phyloP scores from a whole-genome alignment of 2,888 invertebrate species.

The Conops quadrifasciatus region DNA sequence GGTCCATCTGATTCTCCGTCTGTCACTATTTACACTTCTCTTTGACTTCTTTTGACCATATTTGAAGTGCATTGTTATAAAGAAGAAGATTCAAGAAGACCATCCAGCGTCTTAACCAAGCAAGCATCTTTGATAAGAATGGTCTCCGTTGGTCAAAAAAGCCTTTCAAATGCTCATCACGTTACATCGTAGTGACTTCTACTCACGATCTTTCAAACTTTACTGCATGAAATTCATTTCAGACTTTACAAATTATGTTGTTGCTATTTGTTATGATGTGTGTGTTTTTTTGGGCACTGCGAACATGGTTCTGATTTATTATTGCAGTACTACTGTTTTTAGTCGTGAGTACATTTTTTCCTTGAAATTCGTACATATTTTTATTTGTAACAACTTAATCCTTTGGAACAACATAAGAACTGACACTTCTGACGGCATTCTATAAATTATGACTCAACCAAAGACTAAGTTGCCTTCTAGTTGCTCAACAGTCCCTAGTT shows the following conservation, averaged over 20 bases:
- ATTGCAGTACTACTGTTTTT: no score
- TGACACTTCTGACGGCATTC: slow-evolving; percentile 26
- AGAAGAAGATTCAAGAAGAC: no score
- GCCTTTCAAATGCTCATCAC: slow-evolving; percentile 12
- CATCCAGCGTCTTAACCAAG: background rate
- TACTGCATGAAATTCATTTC: background rate
- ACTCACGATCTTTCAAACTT: background rate
- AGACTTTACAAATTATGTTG: background rate
- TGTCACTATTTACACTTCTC: no score
- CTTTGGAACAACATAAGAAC: slow-evolving; percentile 7
- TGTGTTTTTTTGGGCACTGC: no score
- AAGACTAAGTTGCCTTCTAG: no score
- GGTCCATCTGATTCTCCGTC: background rate
- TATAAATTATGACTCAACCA: slow-evolving; percentile 13
- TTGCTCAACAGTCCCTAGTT: no score
- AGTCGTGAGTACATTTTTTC: background rate
- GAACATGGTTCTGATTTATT: no score
- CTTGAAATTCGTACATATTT: background rate
- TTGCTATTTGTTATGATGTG: background rate
- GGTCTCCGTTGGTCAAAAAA: background rate
- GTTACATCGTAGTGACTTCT: slow-evolving; percentile 18
- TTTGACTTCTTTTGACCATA: no score
- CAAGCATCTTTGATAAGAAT: background rate
- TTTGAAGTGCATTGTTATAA: no score
- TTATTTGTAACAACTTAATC: slow-evolving; percentile 27